Conservation (phyloP, 37 sponge, comb jelly and placozoan species). For the Lycopodina hypogea region DNA sequence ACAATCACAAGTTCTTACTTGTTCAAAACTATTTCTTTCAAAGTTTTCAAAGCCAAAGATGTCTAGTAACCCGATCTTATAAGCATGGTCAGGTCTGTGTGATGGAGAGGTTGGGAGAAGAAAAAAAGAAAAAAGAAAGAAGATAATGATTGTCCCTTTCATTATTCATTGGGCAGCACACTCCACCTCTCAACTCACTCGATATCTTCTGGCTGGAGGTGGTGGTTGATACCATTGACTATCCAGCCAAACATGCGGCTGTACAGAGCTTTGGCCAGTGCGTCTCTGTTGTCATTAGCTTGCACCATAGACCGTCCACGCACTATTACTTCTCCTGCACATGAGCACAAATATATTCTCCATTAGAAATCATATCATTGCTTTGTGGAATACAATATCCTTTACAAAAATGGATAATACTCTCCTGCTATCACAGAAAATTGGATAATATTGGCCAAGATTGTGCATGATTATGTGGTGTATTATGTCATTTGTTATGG, state of each 20-base stretch:
- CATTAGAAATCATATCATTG: no score
- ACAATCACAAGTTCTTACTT: slow-evolving; percentile 32
- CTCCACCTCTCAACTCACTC: slow-evolving; percentile 33
- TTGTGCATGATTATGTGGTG: no score
- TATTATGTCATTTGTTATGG: no score
- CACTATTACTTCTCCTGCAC: slow-evolving; percentile 49
- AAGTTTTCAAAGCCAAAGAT: slow-evolving; percentile 93
- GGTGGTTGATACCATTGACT: slow-evolving; percentile 73
- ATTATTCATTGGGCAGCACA: neutral
- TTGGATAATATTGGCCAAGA: no score
- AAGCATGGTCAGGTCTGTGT: slow-evolving; percentile 16
- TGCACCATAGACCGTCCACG: slow-evolving; percentile 36
- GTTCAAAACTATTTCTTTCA: slow-evolving; percentile 81
- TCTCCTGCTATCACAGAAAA: no score
- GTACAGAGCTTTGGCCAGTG: slow-evolving; percentile 73
- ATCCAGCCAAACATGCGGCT: slow-evolving; percentile 80
- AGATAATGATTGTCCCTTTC: slow-evolving; percentile 1
- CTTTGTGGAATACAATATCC: no score
- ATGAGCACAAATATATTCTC: neutral
- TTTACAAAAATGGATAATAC: no score
- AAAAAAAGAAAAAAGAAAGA: neutral
- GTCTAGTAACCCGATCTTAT: slow-evolving; percentile 67
- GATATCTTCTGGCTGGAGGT: slow-evolving; percentile 44
- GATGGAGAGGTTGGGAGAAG: neutral
- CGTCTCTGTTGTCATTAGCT: slow-evolving; percentile 73